Conservation (phyloP, 2,888 invertebrate genomes). For the Pammene aurita region DNA sequence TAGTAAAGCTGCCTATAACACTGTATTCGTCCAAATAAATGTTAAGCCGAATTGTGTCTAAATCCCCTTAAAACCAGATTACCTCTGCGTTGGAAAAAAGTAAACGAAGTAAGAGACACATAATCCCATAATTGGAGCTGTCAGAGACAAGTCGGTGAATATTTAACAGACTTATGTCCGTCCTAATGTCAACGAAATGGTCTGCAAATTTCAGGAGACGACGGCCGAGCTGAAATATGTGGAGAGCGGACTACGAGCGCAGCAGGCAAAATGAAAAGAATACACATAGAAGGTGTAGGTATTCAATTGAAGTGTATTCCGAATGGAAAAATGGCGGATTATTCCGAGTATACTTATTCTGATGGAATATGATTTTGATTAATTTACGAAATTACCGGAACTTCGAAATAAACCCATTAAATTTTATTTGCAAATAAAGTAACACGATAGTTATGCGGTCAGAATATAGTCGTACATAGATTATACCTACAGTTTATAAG, state of each 20-base stretch:
- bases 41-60: slow-evolving; percentile 14
- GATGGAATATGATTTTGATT: no score
- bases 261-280: slow-evolving; percentile 5
- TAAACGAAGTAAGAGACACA: slow-evolving; percentile 16
- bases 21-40: slow-evolving; percentile 22
- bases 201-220: slow-evolving; percentile 45
- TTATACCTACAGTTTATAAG: no score
- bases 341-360: no score
- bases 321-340: no score
- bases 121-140: slow-evolving; percentile 36
- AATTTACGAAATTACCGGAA: no score
- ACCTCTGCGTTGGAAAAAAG: slow-evolving; percentile 14
- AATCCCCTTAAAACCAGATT: slow-evolving; percentile 33
- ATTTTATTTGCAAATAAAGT: no score
- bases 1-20: slow-evolving; percentile 7
- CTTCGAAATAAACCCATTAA: no score
- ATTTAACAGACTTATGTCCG: slow-evolving; percentile 35
- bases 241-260: neutral
- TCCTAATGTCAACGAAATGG: slow-evolving; percentile 46
- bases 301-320: no score
- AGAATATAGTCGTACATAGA: no score
- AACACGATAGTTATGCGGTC: neutral
- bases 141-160: slow-evolving; percentile 36
- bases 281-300: no score
- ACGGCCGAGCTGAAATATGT: slow-evolving; percentile 7